phyloP scores from a whole-genome alignment of 2,797 vertebrate species.

The Arctocebus calabarensis region DNA sequence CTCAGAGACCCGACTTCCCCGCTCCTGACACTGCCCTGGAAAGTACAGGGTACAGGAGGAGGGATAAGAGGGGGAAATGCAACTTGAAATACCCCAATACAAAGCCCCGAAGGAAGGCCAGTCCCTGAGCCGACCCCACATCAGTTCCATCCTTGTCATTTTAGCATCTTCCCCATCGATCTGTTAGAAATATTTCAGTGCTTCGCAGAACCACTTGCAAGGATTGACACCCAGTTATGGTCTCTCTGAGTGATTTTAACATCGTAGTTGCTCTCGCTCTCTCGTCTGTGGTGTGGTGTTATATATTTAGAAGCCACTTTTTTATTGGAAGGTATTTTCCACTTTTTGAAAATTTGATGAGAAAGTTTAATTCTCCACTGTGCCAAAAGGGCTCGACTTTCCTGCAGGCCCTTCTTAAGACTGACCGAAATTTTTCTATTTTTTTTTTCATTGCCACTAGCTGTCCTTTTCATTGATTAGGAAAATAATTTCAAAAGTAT shows the following conservation, averaged over 20 bases:
- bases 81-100: not conserved
- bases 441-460: not conserved
- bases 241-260: not conserved
- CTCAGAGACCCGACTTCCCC: not conserved
- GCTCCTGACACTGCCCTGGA: not conserved
- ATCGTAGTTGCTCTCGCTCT: not conserved
- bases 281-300: not conserved
- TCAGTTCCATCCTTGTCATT: not conserved
- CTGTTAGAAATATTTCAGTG: not conserved
- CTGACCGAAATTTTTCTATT: constrained; percentile 67
- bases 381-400: constrained; percentile 58
- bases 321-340: not conserved
- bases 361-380: not conserved
- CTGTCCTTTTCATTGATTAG: constrained; percentile 26
- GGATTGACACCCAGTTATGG: not conserved
- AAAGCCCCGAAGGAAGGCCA: not conserved
- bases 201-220: not conserved
- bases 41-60: not conserved
- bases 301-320: not conserved
- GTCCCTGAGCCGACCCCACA: not conserved
- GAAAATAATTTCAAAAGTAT: constrained; percentile 31
- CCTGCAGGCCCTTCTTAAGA: constrained; percentile 55
- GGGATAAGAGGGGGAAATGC: not conserved
- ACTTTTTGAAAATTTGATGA: not conserved
- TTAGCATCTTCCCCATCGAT: not conserved